Percentiles rank a stretch among this genome's conserved stretches.
Evolutionary conservation across 2,113 vertebrate species (phyloP).

Genomic region (Perccottus glenii): DNA sequence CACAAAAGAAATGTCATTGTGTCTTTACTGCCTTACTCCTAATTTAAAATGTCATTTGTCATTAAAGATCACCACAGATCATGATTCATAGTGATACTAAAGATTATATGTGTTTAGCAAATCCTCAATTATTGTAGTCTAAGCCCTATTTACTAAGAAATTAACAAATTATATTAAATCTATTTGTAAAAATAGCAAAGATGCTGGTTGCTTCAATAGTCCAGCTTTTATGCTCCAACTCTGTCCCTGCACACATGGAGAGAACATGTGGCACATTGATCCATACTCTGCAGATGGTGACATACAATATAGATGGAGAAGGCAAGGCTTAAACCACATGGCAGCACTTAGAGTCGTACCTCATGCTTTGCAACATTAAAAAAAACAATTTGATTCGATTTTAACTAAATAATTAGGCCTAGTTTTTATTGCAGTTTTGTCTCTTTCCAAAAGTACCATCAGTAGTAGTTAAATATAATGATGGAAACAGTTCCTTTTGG

Average conservation of each 20-base stretch:
- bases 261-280: conserved; percentile 34
- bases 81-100: conserved; percentile 34
- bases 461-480: too few species aligned
- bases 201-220: conserved; percentile 9
- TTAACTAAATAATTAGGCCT: background rate
- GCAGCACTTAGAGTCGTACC: conserved; percentile 4
- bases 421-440: too few species aligned
- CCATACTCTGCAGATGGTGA: conserved; percentile 47
- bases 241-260: conserved; percentile 12
- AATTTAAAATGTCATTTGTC: conserved; percentile 14
- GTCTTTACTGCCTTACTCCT: conserved; percentile 5
- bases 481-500: too few species aligned
- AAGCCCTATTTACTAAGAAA: conserved; percentile 29
- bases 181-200: conserved; percentile 50
- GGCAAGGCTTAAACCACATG: conserved; percentile 23
- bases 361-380: conserved; percentile 2
- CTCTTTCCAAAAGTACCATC: too few species aligned
- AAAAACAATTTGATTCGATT: conserved; percentile 14
- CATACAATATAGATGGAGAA: conserved; percentile 58
- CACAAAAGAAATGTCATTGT: conserved; percentile 5
- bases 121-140: conserved; percentile 44
- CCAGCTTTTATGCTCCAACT: background rate
- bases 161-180: conserved; percentile 33
- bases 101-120: conserved; percentile 41
- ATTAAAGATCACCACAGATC: conserved; percentile 32